These are phyloP conservation scores for Dendrocopos noguchii DNA, from an alignment of 2,113 vertebrate genomes.

Conservation along the genomic window DNA sequence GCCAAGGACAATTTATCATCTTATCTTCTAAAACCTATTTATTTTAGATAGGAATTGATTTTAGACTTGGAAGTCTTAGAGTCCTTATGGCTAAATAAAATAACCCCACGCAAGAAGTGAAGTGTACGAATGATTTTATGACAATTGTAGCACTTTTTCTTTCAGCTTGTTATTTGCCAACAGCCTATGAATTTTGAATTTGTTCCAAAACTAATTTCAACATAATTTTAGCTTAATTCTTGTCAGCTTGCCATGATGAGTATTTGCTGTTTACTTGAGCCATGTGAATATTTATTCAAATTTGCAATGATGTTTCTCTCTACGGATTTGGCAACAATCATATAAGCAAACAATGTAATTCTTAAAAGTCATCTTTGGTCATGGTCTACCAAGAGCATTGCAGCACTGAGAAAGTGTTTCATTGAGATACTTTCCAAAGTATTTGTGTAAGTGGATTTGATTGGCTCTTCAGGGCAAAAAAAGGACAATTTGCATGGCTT, in stretches of 20 bases:
- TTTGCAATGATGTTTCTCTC: constrained; percentile 41
- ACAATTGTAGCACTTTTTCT: constrained; percentile 31
- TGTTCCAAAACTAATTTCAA: constrained; percentile 32
- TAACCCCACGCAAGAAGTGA: not conserved
- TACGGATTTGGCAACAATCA: constrained; percentile 29
- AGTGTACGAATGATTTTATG: constrained; percentile 11
- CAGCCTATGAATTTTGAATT: constrained; percentile 39
- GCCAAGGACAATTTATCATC: not conserved
- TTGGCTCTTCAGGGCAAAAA: not conserved
- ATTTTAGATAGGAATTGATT: not conserved
- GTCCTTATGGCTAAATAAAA: not conserved
- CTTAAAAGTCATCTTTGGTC: constrained; percentile 22
- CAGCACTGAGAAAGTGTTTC: not conserved
- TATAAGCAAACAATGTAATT: constrained; percentile 23
- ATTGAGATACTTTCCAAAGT: not conserved
- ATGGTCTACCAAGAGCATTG: not conserved
- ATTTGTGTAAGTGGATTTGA: not conserved
- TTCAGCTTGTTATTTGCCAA: constrained; percentile 20
- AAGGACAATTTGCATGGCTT: not conserved
- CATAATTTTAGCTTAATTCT: constrained; percentile 53
- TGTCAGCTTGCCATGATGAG: constrained; percentile 22
- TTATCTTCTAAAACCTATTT: constrained; percentile 3
- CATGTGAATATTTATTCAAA: constrained; percentile 56
- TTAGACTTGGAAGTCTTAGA: not conserved
- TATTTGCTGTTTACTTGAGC: constrained; percentile 20